Base-by-base conservation (phyloP, 30 jellyfish, hydroid and myxozoan species). In the Chrysaora quinquecirrha region DNA sequence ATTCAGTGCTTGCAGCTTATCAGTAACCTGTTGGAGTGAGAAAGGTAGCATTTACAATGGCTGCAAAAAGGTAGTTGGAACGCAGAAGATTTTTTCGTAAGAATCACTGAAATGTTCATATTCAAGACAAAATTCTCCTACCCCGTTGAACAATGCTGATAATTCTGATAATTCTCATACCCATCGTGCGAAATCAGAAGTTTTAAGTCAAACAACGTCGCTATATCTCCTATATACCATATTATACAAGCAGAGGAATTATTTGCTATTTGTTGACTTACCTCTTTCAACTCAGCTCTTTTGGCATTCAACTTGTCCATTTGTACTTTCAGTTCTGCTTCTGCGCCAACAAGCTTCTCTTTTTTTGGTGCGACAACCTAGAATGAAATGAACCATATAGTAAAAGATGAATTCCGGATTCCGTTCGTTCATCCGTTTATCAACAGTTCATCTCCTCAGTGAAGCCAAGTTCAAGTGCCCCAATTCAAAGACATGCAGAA, bases 311-410 rank as follows among this genome's bases (percentile, higher is more conserved):
- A 34, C 34, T 93, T 93, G 29, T 86, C 97, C 93, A 86, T 93
- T 77, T 93, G 98, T 2, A 86, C 65, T 21, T 70, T 75, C 61
- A 93, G 78, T 38, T 93, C 98, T 12, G 95, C 97, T 60, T 93
- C 98, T 48, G 98, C 98, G 18, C 76, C 96, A 3, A 95, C 96
- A 30, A 93, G 88, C 64, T 93, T 93, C 64, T 64, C 87, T 47
- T 87, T 86, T 85, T 87, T 93, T 22, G 98, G 98, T 9, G 97
- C 98, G 2, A 93, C 98, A 43, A 86, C 98, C 98, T 92, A 63
- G 3, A 32, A 33, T 4, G 30, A 32, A 48, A 61, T 58, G n/a
- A 24, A 56, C 30, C 9, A 56, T 16, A n/a, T n/a, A n/a, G n/a
- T n/a, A n/a, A n/a, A n/a, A n/a, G n/a, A n/a, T n/a, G n/a, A n/a